phyloP scores from a whole-genome alignment of 2,888 invertebrate species.

The Ypsolopha sequella region DNA sequence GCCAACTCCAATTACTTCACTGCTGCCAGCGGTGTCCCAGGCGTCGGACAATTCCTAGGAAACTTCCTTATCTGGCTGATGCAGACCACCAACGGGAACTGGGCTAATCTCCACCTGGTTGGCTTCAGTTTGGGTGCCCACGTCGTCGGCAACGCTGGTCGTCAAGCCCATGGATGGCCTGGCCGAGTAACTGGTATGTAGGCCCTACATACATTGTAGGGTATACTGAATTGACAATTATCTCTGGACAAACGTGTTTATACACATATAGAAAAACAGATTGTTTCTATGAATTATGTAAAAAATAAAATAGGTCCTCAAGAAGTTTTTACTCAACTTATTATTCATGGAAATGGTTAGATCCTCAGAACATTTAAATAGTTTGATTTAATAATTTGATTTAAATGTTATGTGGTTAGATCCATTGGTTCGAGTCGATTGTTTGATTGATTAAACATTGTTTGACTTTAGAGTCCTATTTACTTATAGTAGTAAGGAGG shows the following conservation, averaged over 20 bases:
- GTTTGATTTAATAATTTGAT: too few species aligned
- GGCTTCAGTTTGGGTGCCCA: slow-evolving; percentile 58
- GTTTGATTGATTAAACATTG: too few species aligned
- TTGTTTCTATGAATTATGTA: not conserved
- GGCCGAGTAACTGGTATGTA: slow-evolving; percentile 38
- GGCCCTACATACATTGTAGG: too few species aligned
- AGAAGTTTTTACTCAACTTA: not conserved
- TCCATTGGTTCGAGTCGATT: too few species aligned
- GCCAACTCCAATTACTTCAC: slow-evolving; percentile 27
- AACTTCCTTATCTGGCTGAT: slow-evolving; percentile 49
- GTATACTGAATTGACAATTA: too few species aligned
- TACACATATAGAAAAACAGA: too few species aligned
- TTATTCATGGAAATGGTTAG: too few species aligned
- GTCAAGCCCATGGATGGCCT: slow-evolving; percentile 23
- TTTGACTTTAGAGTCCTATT: too few species aligned
- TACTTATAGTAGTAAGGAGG: too few species aligned
- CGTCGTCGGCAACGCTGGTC: slow-evolving; percentile 43
- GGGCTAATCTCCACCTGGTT: slow-evolving; percentile 44
- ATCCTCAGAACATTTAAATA: too few species aligned
- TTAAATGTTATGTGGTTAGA: too few species aligned
- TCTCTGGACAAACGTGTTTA: too few species aligned
- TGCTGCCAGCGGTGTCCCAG: slow-evolving; percentile 35
- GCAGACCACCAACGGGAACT: slow-evolving; percentile 36
- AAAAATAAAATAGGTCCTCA: not conserved
- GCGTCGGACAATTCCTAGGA: slow-evolving; percentile 43